Base-by-base conservation (phyloP, 2,888 invertebrate species). In the Nesidiocoris tenuis region DNA sequence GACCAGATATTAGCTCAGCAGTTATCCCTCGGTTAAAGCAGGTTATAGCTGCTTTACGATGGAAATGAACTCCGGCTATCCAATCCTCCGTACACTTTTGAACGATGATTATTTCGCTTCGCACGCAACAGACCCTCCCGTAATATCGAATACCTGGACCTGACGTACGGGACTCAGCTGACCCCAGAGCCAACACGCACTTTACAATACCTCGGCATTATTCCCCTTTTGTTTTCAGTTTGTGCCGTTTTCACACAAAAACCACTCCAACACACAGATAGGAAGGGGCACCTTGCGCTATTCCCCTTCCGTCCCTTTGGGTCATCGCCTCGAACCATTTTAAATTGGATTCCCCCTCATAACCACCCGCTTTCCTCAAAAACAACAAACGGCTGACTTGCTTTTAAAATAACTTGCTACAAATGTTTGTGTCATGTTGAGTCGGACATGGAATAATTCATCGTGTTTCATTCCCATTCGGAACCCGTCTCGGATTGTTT, bases 271-370 rank as follows among this genome's bases (percentile, higher is more conserved):
- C 39, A 39, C 12, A 12, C 39, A 39, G 39, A 39, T 39, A 7
- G 5, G n/a, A n/a, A n/a, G n/a, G 7, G 7, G 18, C 59, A 59
- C 59, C 5, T 59, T 59, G 59, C 7, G 7, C 16, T 59, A 39
- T 12, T 39, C 39, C 39, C 39, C 39, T 39, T 12, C 39, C 12
- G 3, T 39, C 39, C 39, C 39, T 39, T 39, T 39, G 39, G 39
- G 39, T 39, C 39, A 61, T 75, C 54, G 55, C 66, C 74, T 61
- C 65, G 23, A 63, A 67, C 61, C 72, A 54, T 72, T 72, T 72
- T 72, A 61, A 72, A 72, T 61, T 72, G 72, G 63, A 72, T 61
- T 61, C 66, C 66, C n/a, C n/a, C 63, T 39, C 55, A 56, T 7
- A 39, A 3, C 39, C 39, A 12, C 39, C 39, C 39, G 12, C 39